Base-by-base conservation (phyloP, 1,140 invertebrate genomes). In the Dryas iulia region DNA sequence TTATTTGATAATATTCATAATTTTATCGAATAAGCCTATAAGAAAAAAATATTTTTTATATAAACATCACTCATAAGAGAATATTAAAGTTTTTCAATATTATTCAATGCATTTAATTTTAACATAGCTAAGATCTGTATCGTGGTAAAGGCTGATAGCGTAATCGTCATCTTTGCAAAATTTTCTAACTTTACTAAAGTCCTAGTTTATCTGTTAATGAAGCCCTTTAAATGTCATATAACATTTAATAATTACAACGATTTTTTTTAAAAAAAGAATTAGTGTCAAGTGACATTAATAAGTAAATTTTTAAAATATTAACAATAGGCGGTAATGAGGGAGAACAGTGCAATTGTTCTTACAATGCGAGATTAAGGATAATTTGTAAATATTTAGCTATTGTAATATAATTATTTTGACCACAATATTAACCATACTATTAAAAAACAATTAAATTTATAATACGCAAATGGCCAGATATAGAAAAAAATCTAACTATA, bases 281-380 rank as follows among this genome's bases (percentile, higher is more conserved):
- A 11, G n/a, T 39, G 33, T 2, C 10, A 11, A 39, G 30, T 63
- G 18, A 18, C 25, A 53, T 39, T 52, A 30, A 28, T 62, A 53
- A 47, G 33, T 57, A 35, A 56, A 47, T 14, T 47, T 47, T 18
- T 14, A 14, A 47, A 66, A 53, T 39, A 59, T 23, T 54, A 59
- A 60, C 30, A 35, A 54, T 28, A 66, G 26, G 57, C 52, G 1
- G 12, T 57, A 56, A 56, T 58, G 25, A 66, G 28, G 52, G 59
- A 58, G n/a, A 60, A 63, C 39, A 6, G 47, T 61, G 21, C 3
- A 31, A 31, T 28, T 30, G 4, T 30, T 31, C 28, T 28, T 59
- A 39, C 47, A 67, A 56, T 60, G 33, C n/a, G 11, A 58, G 54
- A 64, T 72, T 72, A 67, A 67, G 52, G 56, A 33, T 52, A 67